Evolutionary conservation across 64 coral and sea anemone species (phyloP), one percentile per base, ranked within the genome.

Genomic region (Trachythela sp.): DNA sequence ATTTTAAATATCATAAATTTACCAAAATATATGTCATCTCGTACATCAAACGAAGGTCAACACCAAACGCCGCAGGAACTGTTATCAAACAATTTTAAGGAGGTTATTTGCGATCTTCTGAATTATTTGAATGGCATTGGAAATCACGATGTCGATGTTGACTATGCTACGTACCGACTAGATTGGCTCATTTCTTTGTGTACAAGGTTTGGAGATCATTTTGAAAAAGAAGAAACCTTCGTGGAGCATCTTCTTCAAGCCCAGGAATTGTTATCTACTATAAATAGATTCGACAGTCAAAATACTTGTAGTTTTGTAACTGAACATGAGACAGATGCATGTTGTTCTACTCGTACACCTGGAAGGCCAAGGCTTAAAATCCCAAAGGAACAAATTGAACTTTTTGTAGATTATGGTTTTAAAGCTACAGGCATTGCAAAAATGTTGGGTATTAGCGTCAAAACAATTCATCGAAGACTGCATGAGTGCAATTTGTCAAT

Each of bases 401-500:
- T 52, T 36, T 91, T 86, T 40, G 40, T 91, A 29, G 90, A 91
- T 51, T 86, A 86, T 76, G 59, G 84, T 10, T 91, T 91, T 30
- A 91, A 86, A 86, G 67, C 54, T 29, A 77, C 56, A 36, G 84
- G 86, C 29, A 91, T 86, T 20, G 84, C 90, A 36, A 91, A 39
- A 76, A 91, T 77, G 84, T 36, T 86, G 29, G 41, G 90, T 86
- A 36, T 93, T 11, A 93, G 84, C 20, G 36, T 13, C 20, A 90
- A 90, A 64, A 94, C 92, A 30, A 70, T 94, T 52, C 77, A 90
- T 77, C 89, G 85, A 34, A 58, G 92, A 90, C 59, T 94, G 31
- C 22, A 48, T 32, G 92, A 90, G 90, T 83, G 48, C 86, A 88
- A 85, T 42, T 27, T 85, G 2, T 89, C 88, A 14, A 48, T 89